Base-by-base conservation (phyloP, 2,888 invertebrate genomes). In the Trypoxylon attenuatum region DNA sequence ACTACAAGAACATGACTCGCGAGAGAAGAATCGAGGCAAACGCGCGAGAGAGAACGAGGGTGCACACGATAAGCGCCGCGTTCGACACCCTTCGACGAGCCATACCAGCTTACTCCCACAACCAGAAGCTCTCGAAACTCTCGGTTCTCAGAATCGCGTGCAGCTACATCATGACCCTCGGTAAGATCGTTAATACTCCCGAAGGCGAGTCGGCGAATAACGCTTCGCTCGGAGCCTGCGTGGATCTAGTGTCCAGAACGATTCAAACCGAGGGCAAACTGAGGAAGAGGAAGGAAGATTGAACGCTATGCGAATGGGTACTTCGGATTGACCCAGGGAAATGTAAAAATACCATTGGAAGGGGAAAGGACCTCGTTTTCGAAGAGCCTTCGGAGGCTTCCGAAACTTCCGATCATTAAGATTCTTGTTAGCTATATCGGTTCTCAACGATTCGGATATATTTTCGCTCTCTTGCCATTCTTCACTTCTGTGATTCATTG, bases 1-100 rank as follows among this genome's bases (percentile, higher is more conserved):
- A 97, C 85, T 97, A 97, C 88, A 97, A 97, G 84, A 97, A 96
- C 85, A 97, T 97, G 96, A 97, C 96, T 0, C 90, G 96, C 16
- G 97, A 97, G 84, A 89, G 97, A 73, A 89, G 97, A 71, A 96
- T 97, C 82, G 97, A 98, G 85, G 97, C 97, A 0, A 98, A 98
- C 83, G 97, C 97, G 0, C 89, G 97, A 3, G 97, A 98, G 84
- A 88, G 97, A 61, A 96, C 97, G 4, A 89, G 97, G 51, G 97
- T 98, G 0, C 97, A 98, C 86, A 97, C 97, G 0, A 98, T 98
- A 73, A 96, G 96, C 81, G 97, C 97, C 0, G 97, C 97, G 0
- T 98, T 97, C 84, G 97, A 98, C 73, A 96, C 94, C 0, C 88
- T 98, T 6, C 90, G 97, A 42, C 89, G 90, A 62, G 90, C 96